Base-by-base conservation (phyloP, 2,113 vertebrate genomes). In the Podarcis raffonei region DNA sequence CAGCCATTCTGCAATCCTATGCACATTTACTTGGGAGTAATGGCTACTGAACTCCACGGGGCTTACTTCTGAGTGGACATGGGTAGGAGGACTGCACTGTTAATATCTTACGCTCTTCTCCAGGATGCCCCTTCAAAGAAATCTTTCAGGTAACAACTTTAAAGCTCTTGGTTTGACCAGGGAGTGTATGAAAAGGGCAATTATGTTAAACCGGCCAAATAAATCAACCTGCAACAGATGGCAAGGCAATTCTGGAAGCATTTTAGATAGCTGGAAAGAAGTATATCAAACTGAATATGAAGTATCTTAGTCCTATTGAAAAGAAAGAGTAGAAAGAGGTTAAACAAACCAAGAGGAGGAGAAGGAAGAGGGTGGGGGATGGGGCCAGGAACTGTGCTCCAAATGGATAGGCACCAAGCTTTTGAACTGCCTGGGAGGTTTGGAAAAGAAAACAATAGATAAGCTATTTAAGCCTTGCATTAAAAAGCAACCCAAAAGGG, bases 341-440 rank as follows among this genome's bases (percentile, higher is more conserved):
- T 6, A 48, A 57, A 22, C 42, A 83, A 88, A 83, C 48, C 16
- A 78, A 11, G 35, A n/a, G 65, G 79, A 12, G 0, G 32, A 66
- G 0, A 13, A 59, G 18, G 0, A 7, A 42, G 2, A 68, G 66
- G 53, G 6, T 53, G 48, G 48, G 59, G 59, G 59, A 15, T 18
- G 59, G 59, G 59, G 59, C 59, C 3, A 62, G 59, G 59, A 39
- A 39, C 6, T 37, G 35, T 27, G 9, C n/a, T 78, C 74, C 65
- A 30, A 89, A 32, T 84, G 42, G 74, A 7, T 5, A 74, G n/a
- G 3, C 32, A 9, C 42, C 39, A 68, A 48, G n/a, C 81, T 83
- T 89, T 83, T 89, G 87, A 89, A 84, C 81, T 37, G 72, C 25
- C 72, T 89, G 87, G 81, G 87, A 83, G 87, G 87, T 32, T 84